Conservation (phyloP, 1,140 invertebrate species). For the Zaprionus vittiger region DNA sequence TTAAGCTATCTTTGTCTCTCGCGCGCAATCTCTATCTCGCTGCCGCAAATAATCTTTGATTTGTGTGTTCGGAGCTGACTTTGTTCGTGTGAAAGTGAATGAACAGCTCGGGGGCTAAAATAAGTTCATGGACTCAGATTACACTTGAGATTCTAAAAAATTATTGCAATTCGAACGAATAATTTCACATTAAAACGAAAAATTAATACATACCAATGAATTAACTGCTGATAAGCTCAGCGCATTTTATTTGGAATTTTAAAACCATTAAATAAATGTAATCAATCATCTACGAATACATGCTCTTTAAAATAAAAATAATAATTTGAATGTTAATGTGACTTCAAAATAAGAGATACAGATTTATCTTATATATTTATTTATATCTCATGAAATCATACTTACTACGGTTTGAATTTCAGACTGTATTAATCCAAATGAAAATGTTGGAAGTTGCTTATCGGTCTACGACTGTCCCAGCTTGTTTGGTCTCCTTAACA, state of each 20-base stretch:
- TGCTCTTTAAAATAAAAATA: no score
- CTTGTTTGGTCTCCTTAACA: constrained; percentile 50
- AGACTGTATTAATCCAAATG: constrained; percentile 73
- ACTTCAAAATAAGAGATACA: no score
- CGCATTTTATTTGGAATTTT: neutral
- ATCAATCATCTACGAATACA: no score
- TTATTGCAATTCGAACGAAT: neutral
- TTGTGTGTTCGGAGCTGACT: constrained; percentile 3
- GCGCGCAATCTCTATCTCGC: neutral
- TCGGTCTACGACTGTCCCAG: constrained; percentile 75
- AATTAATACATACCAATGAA: neutral
- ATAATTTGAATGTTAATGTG: no score
- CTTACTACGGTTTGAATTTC: neutral
- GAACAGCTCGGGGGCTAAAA: constrained; percentile 16
- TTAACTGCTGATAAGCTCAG: neutral
- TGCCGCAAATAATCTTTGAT: constrained; percentile 16
- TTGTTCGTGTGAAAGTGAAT: constrained; percentile 15
- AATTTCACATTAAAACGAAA: neutral
- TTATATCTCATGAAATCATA: neutral
- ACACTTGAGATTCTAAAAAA: neutral
- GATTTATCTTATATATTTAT: no score
- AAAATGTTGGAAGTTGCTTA: constrained; percentile 58
- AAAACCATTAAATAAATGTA: no score
- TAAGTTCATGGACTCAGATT: constrained; percentile 6
- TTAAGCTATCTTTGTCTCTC: constrained; percentile 40